Evolutionary conservation across 2,797 vertebrate genomes (phyloP).

Genomic region (Leptoclinus maculatus): DNA sequence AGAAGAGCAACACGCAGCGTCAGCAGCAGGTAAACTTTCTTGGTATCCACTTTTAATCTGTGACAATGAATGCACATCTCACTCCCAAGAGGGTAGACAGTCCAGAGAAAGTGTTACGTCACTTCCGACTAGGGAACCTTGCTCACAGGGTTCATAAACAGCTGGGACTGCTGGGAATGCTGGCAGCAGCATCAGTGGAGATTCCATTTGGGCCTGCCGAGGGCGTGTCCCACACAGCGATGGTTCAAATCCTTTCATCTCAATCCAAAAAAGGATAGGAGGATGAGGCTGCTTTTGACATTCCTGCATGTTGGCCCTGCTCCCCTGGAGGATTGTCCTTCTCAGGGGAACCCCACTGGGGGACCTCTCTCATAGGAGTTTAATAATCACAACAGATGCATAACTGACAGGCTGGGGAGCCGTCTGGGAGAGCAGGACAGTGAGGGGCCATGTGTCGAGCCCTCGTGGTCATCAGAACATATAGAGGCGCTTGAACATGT

Average conservation of each 20-base stretch:
- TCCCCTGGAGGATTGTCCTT: no score
- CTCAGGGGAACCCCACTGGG: no score
- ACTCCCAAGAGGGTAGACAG: background rate
- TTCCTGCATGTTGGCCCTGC: background rate
- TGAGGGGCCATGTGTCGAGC: no score
- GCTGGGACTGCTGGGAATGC: background rate
- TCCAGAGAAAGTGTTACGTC: background rate
- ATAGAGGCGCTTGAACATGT: no score
- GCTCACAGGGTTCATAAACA: background rate
- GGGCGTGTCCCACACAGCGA: background rate
- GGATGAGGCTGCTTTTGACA: background rate
- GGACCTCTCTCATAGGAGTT: no score
- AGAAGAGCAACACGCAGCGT: no score
- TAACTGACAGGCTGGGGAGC: no score
- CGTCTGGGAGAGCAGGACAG: no score
- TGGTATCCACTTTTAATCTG: background rate
- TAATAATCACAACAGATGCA: no score
- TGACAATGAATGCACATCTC: background rate
- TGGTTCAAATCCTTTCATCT: background rate
- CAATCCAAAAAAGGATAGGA: background rate
- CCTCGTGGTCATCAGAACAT: no score
- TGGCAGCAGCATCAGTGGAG: background rate
- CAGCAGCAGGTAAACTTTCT: background rate
- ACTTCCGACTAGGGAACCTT: background rate
- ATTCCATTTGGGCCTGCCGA: background rate